These are phyloP conservation scores for Climacteris rufus DNA, from an alignment of 2,113 vertebrate genomes.

Conservation along the genomic window DNA sequence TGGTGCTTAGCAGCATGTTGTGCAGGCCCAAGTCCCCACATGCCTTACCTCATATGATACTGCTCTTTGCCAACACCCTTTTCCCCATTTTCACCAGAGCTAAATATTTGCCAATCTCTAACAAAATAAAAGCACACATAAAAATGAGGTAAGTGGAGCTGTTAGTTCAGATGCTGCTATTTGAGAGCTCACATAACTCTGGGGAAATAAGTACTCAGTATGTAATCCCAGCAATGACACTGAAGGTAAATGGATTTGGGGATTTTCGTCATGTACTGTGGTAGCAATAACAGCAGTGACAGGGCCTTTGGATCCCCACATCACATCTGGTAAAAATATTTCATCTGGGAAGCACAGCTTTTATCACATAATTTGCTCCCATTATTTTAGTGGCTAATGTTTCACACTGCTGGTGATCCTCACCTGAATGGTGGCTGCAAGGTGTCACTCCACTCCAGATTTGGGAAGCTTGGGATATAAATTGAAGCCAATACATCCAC, in stretches of 20 bases:
- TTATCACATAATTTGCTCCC: slow-evolving; percentile 29
- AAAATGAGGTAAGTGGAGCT: slow-evolving; percentile 41
- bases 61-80: neutral
- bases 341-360: slow-evolving; percentile 32
- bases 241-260: slow-evolving; percentile 65
- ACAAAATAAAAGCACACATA: slow-evolving; percentile 41
- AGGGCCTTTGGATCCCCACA: slow-evolving; percentile 25
- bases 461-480: slow-evolving; percentile 4
- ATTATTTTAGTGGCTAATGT: slow-evolving; percentile 49
- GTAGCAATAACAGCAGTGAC: slow-evolving; percentile 62
- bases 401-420: neutral
- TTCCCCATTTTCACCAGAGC: neutral
- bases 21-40: fast-evolving
- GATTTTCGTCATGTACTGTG: slow-evolving; percentile 58
- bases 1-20: neutral
- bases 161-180: slow-evolving; percentile 42
- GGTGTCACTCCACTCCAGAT: slow-evolving; percentile 26
- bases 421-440: slow-evolving; percentile 12
- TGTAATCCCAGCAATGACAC: slow-evolving; percentile 60
- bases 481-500: slow-evolving; percentile 50
- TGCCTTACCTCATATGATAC: neutral
- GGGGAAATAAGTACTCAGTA: slow-evolving; percentile 67
- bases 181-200: slow-evolving; percentile 54
- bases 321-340: slow-evolving; percentile 54
- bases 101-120: slow-evolving; percentile 49